Evolutionary conservation across 64 coral and sea anemone species (phyloP), one percentile per base, ranked within the genome.

Genomic region (Platygyra sinensis): DNA sequence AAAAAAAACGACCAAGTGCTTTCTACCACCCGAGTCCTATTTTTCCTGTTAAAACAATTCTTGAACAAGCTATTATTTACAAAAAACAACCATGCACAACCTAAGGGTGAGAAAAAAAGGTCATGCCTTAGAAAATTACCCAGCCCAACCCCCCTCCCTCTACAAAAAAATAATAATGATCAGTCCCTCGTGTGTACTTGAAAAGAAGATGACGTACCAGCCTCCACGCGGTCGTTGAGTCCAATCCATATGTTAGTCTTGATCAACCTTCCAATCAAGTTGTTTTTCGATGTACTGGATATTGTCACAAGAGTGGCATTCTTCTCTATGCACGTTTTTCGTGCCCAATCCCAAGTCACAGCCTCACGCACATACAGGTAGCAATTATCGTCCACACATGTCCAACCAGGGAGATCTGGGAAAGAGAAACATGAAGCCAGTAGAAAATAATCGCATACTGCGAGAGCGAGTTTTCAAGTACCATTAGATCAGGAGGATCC

Each of bases 221-320:
- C 94, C 72, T 99, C 97, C 18, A 94, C 97, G 72, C 83, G 87
- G 79, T 99, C 97, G 72, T 99, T 99, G 18, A 99, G 85, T 8
- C 97, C 94, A 29, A 93, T 87, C 97, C 97, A 99, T 33, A 96
- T 76, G 17, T 86, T 99, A 9, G 54, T 88, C 52, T 89, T 91
- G 20, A 99, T 93, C 29, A 93, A n/a, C 18, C 62, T 57, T 59
- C 32, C 80, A 31, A 65, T 71, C 82, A 95, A 93, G 2, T 83
- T 71, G 73, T 93, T 95, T 72, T 95, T 87, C 24, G 50, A 33
- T 2, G 62, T 73, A 38, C 88, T 93, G 8, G 78, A 79, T n/a
- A 98, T 88, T 22, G 76, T 88, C 3, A 95, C 94, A 32, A 98
- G 78, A 11, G 72, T 87, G 14, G 80, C 91, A 39, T 77, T 93